phyloP scores from a whole-genome alignment of 2,113 vertebrate genomes.

The Megalops atlanticus region DNA sequence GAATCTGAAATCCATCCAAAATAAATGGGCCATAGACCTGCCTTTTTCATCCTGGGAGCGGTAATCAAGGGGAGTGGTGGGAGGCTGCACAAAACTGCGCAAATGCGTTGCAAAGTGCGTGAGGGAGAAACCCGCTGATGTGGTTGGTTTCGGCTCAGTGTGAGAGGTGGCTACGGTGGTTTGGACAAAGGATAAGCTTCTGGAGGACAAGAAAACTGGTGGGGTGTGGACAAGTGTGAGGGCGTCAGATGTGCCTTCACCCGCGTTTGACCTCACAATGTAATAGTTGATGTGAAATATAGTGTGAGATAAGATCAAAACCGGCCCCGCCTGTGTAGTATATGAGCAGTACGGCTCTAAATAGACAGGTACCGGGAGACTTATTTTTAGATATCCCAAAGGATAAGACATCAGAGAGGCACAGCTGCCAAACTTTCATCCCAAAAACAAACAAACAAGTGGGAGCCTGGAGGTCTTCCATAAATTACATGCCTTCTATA shows the following conservation, averaged over 20 bases:
- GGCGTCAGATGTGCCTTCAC: not conserved
- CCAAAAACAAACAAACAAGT: conserved; percentile 67
- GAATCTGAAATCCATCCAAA: conserved; percentile 59
- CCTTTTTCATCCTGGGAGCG: conserved; percentile 49
- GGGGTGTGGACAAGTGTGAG: no score
- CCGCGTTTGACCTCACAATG: not conserved
- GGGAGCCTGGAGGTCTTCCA: conserved; percentile 54
- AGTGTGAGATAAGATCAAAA: conserved; percentile 39
- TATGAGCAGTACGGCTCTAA: conserved; percentile 52
- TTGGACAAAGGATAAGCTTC: not conserved
- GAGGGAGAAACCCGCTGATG: not conserved
- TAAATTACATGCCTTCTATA: conserved; percentile 62
- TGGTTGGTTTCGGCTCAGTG: not conserved
- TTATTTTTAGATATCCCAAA: conserved; percentile 41
- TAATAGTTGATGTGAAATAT: not conserved
- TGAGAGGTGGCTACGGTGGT: not conserved
- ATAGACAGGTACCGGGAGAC: conserved; percentile 55
- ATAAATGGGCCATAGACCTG: conserved; percentile 63
- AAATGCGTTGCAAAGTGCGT: not conserved
- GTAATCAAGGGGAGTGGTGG: conserved; percentile 37
- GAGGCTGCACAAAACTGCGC: conserved; percentile 20
- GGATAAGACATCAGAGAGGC: conserved; percentile 46
- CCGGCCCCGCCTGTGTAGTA: conserved; percentile 42
- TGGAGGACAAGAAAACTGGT: not conserved
- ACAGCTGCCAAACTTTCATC: conserved; percentile 62